phyloP scores from a whole-genome alignment of 2,113 vertebrate species.

The Apteryx owenii region DNA sequence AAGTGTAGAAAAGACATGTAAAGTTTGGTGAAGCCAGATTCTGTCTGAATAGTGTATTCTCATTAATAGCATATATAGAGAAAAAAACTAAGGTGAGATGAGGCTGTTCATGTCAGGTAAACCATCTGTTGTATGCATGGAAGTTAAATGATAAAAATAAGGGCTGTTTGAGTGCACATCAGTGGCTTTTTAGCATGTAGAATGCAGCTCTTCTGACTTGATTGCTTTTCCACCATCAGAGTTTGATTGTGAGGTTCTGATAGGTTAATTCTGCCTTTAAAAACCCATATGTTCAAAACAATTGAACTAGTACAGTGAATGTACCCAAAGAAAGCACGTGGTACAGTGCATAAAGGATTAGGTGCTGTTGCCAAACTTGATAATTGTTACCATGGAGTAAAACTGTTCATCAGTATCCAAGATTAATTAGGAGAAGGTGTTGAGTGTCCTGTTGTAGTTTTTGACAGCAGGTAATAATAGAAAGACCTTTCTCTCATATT shows the following conservation, averaged over 20 bases:
- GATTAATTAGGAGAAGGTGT: background rate
- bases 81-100: background rate
- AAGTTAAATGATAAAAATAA: background rate
- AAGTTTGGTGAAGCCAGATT: background rate
- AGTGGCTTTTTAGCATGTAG: background rate
- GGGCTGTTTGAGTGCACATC: background rate
- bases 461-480: background rate
- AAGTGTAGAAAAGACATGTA: background rate
- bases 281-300: background rate
- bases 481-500: background rate
- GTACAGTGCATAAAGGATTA: background rate
- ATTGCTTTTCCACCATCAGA: background rate
- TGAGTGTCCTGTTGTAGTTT: background rate
- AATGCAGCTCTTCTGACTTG: background rate
- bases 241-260: background rate
- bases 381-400: background rate
- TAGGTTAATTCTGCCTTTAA: background rate
- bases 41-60: background rate
- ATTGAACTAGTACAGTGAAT: background rate
- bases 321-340: background rate
- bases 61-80: background rate
- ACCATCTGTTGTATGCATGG: accelerated
- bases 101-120: background rate
- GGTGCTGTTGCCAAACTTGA: background rate
- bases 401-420: background rate